These are phyloP conservation scores for Botia kubotai DNA, from an alignment of 2,797 vertebrate genomes.

Conservation along the genomic window DNA sequence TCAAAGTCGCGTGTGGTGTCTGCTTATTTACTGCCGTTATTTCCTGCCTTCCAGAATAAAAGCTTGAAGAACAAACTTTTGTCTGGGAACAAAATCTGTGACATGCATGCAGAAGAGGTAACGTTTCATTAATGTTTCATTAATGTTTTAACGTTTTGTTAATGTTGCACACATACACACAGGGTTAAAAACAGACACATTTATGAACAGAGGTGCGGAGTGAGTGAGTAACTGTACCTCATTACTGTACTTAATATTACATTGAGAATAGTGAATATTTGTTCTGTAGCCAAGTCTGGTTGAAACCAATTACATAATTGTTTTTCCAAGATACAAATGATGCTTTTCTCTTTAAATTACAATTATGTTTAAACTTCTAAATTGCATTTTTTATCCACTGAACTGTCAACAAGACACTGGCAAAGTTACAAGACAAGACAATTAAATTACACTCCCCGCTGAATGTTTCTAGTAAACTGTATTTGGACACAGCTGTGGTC, in stretches of 20 bases:
- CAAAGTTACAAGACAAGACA: neutral
- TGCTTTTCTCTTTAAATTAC: neutral
- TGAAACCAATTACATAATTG: neutral
- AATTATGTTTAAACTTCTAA: neutral
- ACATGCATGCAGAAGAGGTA: slow-evolving; percentile 95
- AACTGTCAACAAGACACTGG: neutral
- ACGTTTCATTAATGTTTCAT: slow-evolving; percentile 54
- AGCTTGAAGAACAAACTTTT: slow-evolving; percentile 96
- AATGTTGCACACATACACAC: neutral
- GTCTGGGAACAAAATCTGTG: slow-evolving; percentile 94
- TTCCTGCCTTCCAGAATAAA: slow-evolving; percentile 87
- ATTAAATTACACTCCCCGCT: neutral
- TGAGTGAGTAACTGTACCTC: neutral
- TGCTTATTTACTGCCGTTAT: slow-evolving; percentile 30
- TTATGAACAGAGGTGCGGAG: neutral
- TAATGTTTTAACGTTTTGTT: neutral
- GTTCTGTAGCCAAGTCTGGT: neutral
- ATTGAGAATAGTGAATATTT: neutral
- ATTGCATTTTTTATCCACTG: neutral
- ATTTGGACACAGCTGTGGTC: neutral
- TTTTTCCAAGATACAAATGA: neutral
- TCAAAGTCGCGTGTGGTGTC: slow-evolving; percentile 8
- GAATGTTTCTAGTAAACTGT: neutral
- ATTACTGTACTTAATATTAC: neutral
- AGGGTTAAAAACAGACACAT: neutral